Base-by-base conservation (phyloP, 2,797 vertebrate species). In the Acrossocheilus fasciatus region DNA sequence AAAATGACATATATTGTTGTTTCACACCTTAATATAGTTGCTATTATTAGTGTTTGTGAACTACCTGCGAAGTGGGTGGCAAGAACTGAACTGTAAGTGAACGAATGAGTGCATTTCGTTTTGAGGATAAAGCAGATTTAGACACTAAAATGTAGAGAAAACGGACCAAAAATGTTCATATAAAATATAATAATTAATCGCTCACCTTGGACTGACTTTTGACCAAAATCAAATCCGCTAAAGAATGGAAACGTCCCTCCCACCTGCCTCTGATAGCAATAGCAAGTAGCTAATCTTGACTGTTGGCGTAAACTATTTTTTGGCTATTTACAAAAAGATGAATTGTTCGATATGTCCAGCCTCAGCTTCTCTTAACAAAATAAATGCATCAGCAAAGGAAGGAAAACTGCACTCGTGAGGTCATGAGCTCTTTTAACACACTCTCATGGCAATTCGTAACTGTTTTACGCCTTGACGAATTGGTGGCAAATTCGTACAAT, bases 1-100 rank as follows among this genome's bases (percentile, higher is more conserved):
- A 9, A 69, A 39, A 70, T 36, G 4, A 15, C 47, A 52, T 6
- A 18, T 6, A 7, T 45, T 14, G 39, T 34, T n/a, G 70, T n/a
- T 47, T 77, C 62, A 54, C 43, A 26, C 36, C 7, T 69, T 62
- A 17, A 62, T 76, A 10, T 17, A 20, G 74, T 45, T 78, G n/a
- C 83, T 79, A 43, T 59, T 79, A 18, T 17, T 70, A 77, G 41
- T 45, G 64, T 50, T 70, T 70, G 83, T 59, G 26, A 69, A 77
- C 4, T 36, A 77, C 15, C 45, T 68, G 34, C 10, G 17, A 66
- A 76, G 70, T 83, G 14, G 6, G 30, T 36, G 18, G 43, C 43
- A 17, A 8, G 62, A 30, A 68, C 34, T 15, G 3, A 34, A 12
- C 26, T 47, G 9, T 66, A 45, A 45, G 17, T 18, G 45, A 81